A percentile compares a stretch with the other conserved stretches of the same genome.
These are phyloP conservation scores for Plutomurus gul DNA, from an alignment of 1,140 invertebrate genomes.

Conservation along the genomic window DNA sequence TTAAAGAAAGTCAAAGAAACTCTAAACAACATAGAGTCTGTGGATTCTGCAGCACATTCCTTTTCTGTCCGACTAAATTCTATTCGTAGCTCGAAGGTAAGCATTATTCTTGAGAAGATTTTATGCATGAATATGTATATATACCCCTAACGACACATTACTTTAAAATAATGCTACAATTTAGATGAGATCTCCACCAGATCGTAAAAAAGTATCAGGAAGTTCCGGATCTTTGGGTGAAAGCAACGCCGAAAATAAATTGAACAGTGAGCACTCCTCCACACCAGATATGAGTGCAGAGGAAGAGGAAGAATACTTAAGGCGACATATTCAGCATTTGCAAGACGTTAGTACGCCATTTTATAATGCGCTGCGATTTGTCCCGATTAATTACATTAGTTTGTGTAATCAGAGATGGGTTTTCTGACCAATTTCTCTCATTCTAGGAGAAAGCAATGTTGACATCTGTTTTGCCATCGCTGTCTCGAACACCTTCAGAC, in stretches of 20 bases:
- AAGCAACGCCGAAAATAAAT: conserved; percentile 29
- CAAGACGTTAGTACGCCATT: conserved; percentile 47
- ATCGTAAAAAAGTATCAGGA: conserved; percentile 37
- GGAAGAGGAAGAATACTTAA: conserved; percentile 52
- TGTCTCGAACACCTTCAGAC: conserved; percentile 78
- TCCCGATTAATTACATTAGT: background rate
- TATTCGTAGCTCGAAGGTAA: conserved; percentile 72
- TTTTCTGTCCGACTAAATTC: conserved; percentile 74
- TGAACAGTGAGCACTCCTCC: background rate
- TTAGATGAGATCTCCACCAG: conserved; percentile 42
- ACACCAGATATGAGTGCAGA: conserved; percentile 50
- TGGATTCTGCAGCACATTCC: conserved; percentile 80
- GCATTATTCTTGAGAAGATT: background rate
- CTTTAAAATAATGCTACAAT: background rate
- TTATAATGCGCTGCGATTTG: background rate
- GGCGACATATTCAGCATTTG: conserved; percentile 49
- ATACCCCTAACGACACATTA: background rate
- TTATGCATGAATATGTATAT: background rate
- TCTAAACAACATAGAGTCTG: conserved; percentile 82
- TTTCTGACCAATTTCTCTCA: too few relatives aligned
- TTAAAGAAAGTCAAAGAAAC: conserved; percentile 68
- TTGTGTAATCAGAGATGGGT: background rate
- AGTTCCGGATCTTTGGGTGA: conserved; percentile 46
- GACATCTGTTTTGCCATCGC: conserved; percentile 75
- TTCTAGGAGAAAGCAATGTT: conserved; percentile 77